phyloP scores from a whole-genome alignment of 2,888 invertebrate genomes.

The Fragum fragum region DNA sequence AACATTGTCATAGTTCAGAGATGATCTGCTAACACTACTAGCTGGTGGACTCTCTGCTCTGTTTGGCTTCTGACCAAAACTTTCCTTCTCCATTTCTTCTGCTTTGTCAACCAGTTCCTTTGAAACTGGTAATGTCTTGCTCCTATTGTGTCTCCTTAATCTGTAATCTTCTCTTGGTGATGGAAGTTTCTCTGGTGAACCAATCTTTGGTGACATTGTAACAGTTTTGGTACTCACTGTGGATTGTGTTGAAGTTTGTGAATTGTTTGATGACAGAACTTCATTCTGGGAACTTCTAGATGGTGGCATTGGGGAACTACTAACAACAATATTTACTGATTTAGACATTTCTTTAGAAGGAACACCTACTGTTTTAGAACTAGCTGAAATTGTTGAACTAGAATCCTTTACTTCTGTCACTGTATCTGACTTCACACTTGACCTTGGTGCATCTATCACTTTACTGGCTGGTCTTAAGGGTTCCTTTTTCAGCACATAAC shows the following conservation, averaged over 20 bases:
- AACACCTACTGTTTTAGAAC: constrained; percentile 1
- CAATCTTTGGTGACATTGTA: constrained; percentile 13
- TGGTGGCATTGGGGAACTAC: neutral
- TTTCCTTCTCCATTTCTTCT: constrained; percentile 43
- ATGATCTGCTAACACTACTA: constrained; percentile 10
- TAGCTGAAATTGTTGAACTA: constrained; percentile 9
- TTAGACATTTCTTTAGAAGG: neutral
- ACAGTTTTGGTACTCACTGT: neutral
- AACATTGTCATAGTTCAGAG: constrained; percentile 64
- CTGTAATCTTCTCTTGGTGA: constrained; percentile 80
- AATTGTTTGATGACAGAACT: neutral
- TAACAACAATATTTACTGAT: neutral
- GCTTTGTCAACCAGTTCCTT: constrained; percentile 65
- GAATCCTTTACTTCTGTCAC: neutral
- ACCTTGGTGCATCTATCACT: neutral
- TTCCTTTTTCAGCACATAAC: constrained; percentile 72
- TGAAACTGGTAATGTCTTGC: constrained; percentile 79
- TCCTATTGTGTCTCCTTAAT: constrained; percentile 73
- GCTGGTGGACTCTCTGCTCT: constrained; percentile 54
- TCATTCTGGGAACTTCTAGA: neutral
- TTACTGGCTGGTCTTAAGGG: constrained; percentile 63
- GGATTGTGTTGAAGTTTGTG: neutral
- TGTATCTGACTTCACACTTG: constrained; percentile 13
- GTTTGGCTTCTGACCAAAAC: neutral
- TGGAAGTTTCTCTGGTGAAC: constrained; percentile 67